Evolutionary conservation across 2,888 invertebrate genomes (phyloP).

Genomic region (Xestoiulus laeticollis): DNA sequence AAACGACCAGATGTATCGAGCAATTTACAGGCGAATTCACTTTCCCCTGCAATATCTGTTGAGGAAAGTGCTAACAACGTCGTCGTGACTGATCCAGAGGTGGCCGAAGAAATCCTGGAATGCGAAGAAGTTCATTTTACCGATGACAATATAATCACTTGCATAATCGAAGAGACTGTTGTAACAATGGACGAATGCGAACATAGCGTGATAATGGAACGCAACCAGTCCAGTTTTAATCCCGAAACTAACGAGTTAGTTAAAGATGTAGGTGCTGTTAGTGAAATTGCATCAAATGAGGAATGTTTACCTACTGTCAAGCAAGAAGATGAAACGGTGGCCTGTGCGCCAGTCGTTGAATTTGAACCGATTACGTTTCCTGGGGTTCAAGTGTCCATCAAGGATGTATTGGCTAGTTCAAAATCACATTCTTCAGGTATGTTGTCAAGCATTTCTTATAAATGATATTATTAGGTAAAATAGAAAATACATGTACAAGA

Average conservation of each 20-base stretch:
- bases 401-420: neutral
- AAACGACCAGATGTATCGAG: neutral
- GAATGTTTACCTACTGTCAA: neutral
- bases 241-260: neutral
- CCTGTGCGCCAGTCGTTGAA: neutral
- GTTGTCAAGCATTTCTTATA: neutral
- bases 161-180: conserved; percentile 42
- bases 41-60: neutral
- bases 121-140: conserved; percentile 48
- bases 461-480: neutral
- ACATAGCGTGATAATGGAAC: neutral
- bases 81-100: neutral
- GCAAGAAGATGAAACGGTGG: neutral
- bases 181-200: conserved; percentile 34
- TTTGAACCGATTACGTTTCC: neutral
- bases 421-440: conserved; percentile 8
- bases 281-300: neutral
- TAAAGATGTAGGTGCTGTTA: neutral
- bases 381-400: neutral
- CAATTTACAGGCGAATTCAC: neutral
- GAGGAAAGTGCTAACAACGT: neutral
- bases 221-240: neutral
- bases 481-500: no score
- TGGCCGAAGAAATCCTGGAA: neutral
- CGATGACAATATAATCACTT: conserved; percentile 45